Evolutionary conservation across 2,797 vertebrate genomes (phyloP).

Genomic region (Scleropages formosus): DNA sequence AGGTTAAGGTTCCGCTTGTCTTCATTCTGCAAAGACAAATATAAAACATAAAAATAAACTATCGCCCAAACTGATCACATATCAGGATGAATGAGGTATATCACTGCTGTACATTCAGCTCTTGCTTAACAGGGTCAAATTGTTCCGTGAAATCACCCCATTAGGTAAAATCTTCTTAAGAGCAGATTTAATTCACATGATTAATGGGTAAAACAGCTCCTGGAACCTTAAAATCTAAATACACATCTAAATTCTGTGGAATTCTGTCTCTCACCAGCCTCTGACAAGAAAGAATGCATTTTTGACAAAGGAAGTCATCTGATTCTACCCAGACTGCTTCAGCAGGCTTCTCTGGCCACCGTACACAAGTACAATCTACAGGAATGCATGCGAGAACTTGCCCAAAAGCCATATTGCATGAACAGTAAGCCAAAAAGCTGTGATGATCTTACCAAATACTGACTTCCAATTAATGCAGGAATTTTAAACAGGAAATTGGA

Average conservation of each 20-base stretch:
- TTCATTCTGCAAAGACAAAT: constrained; percentile 67
- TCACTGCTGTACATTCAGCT: no score
- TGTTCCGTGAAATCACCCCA: no score
- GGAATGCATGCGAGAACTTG: not conserved
- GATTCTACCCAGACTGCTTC: not conserved
- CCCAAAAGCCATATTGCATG: not conserved
- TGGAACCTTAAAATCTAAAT: no score
- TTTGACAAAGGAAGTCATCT: not conserved
- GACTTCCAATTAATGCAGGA: no score
- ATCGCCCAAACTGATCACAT: not conserved
- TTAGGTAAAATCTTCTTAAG: no score
- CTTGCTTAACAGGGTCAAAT: no score
- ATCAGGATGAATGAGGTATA: not conserved
- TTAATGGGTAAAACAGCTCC: no score
- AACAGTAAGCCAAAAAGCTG: not conserved
- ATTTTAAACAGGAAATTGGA: no score
- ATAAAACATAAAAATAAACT: not conserved
- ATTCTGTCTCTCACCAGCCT: not conserved
- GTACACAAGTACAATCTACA: not conserved
- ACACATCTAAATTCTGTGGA: no score
- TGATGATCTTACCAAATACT: not conserved
- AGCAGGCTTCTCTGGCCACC: not conserved
- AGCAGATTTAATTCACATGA: no score
- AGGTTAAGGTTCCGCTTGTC: constrained; percentile 84
- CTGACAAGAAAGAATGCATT: not conserved